Conservation (phyloP, 2,113 vertebrate species). For the Lophochroa leadbeateri region DNA sequence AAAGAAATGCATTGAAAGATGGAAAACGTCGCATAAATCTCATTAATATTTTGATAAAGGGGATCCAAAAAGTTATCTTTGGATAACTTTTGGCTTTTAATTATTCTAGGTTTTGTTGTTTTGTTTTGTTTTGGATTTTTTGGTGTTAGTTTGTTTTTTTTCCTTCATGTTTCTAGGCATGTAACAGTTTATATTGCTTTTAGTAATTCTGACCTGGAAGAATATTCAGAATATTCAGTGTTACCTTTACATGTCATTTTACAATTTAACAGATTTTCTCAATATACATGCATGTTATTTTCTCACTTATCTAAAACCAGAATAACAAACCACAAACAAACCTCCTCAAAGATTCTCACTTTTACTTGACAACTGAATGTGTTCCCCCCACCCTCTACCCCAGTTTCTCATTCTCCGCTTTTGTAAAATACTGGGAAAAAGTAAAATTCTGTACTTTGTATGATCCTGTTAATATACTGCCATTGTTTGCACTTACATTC, state of each 20-base stretch:
- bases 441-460: neutral
- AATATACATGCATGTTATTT: neutral
- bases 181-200: neutral
- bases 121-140: neutral
- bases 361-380: neutral
- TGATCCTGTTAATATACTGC: neutral
- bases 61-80: neutral
- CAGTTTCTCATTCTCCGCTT: neutral
- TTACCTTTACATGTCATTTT: neutral
- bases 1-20: neutral
- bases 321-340: neutral
- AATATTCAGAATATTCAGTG: neutral
- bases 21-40: neutral
- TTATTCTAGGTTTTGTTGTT: neutral
- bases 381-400: neutral
- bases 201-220: neutral
- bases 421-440: neutral
- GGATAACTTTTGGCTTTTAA: neutral
- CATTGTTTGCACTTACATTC: neutral
- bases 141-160: neutral
- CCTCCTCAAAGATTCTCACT: neutral
- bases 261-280: neutral
- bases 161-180: neutral
- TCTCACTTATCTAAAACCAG: neutral
- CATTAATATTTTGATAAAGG: neutral